phyloP scores from a whole-genome alignment of 2,797 vertebrate species.

The Sternotherus odoratus region DNA sequence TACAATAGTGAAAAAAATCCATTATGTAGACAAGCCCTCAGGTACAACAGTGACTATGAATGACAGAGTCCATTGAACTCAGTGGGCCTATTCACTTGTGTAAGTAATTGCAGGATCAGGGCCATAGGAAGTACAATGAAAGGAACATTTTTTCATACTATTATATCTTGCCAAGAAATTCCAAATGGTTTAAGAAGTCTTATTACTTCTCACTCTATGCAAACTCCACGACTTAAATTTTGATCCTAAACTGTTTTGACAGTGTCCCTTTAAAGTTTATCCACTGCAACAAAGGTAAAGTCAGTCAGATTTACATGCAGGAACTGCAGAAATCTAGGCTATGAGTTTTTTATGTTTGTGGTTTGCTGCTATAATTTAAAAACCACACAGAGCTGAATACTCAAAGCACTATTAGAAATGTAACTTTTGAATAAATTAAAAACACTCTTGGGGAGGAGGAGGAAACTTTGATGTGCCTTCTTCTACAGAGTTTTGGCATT shows the following conservation, averaged over 20 bases:
- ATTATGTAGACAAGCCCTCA: accelerated
- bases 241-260: slow-evolving; percentile 54
- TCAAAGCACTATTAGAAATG: slow-evolving; percentile 73
- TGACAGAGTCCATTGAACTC: accelerated
- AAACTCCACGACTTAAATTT: background rate
- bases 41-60: accelerated
- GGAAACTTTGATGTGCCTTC: slow-evolving; percentile 73
- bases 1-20: background rate
- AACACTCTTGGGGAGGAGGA: slow-evolving; percentile 68
- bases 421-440: slow-evolving; percentile 72
- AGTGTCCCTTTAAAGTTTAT: slow-evolving; percentile 43
- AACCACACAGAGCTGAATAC: slow-evolving; percentile 59
- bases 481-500: slow-evolving; percentile 61
- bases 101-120: background rate
- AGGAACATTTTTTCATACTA: accelerated
- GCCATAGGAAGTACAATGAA: accelerated
- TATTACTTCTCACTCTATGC: background rate
- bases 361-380: slow-evolving; percentile 76
- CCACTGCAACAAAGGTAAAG: slow-evolving; percentile 22
- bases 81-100: accelerated
- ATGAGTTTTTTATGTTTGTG: slow-evolving; percentile 58
- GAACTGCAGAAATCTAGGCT: slow-evolving; percentile 61
- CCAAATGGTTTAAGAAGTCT: slow-evolving; percentile 10
- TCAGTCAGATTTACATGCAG: slow-evolving; percentile 54
- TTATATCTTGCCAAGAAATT: background rate